These are phyloP conservation scores for Ennomos erosarius DNA, from an alignment of 2,888 invertebrate genomes.

Conservation along the genomic window DNA sequence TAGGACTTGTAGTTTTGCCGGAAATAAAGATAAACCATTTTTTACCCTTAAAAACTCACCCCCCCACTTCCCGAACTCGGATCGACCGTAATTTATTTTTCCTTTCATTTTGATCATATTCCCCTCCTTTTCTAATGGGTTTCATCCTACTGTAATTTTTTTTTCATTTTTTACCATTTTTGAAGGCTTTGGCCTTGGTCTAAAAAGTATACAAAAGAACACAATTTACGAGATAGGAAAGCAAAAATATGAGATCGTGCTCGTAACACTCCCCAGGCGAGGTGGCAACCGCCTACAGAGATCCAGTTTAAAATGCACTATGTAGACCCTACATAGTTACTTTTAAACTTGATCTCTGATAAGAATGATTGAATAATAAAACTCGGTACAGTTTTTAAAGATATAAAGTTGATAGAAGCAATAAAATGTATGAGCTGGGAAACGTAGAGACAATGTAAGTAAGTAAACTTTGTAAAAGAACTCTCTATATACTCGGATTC, in stretches of 20 bases:
- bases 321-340: conserved; percentile 28
- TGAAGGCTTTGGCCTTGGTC: too few species aligned
- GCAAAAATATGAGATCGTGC: conserved; percentile 30
- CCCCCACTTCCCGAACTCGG: too few species aligned
- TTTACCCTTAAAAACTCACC: too few species aligned
- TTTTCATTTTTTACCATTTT: too few species aligned
- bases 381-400: conserved; percentile 5
- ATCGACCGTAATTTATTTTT: too few species aligned
- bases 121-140: too few species aligned
- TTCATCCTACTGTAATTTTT: too few species aligned
- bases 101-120: too few species aligned
- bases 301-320: too few species aligned
- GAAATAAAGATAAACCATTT: too few species aligned
- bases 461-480: not conserved
- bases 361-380: conserved; percentile 28
- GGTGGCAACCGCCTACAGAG: conserved; percentile 32
- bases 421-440: conserved; percentile 16
- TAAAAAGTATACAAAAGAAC: conserved; percentile 5
- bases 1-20: too few species aligned
- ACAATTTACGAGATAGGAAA: conserved; percentile 36
- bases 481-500: not conserved
- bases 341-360: conserved; percentile 24
- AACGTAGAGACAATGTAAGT: not conserved
- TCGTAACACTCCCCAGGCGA: conserved; percentile 24
- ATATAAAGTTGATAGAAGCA: conserved; percentile 2